A percentile compares a stretch with the other conserved stretches of the same genome.
These are phyloP conservation scores for Tromatobia lineatoria DNA, from an alignment of 2,888 invertebrate species.

Conservation along the genomic window DNA sequence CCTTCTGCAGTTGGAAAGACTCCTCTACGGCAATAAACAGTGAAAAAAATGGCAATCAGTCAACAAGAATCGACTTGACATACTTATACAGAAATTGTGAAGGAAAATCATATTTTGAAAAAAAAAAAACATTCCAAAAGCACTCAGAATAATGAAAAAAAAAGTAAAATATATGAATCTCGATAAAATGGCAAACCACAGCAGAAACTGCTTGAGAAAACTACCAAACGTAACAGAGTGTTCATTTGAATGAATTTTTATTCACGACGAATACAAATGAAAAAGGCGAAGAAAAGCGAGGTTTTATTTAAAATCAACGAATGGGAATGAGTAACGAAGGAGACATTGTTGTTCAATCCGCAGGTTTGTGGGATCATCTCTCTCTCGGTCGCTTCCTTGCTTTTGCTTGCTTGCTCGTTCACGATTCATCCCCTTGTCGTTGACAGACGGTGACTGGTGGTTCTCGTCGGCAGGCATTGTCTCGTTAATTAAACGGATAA, in stretches of 20 bases:
- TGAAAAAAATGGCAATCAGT: neutral
- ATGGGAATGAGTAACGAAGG: slow-evolving; percentile 24
- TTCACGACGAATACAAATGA: neutral
- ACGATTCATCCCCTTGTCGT: slow-evolving; percentile 41
- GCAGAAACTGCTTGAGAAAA: neutral
- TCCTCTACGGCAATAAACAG: neutral
- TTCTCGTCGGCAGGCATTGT: slow-evolving; percentile 78
- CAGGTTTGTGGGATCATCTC: slow-evolving; percentile 19
- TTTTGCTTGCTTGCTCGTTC: slow-evolving; percentile 5
- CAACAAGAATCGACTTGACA: neutral
- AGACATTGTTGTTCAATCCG: slow-evolving; percentile 38
- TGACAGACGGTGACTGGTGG: slow-evolving; percentile 32
- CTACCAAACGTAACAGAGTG: neutral
- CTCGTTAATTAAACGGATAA: slow-evolving; percentile 85
- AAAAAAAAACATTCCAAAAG: no score
- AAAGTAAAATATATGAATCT: neutral
- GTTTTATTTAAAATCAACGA: neutral
- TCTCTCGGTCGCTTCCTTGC: slow-evolving; percentile 33
- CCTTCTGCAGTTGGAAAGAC: neutral
- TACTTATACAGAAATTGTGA: neutral
- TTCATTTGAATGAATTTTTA: slow-evolving; percentile 3
- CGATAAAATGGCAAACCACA: neutral
- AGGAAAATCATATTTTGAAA: neutral
- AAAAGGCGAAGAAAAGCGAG: neutral
- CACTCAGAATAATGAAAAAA: neutral